Conservation (phyloP, 2,888 invertebrate genomes). For the Glyphotaelius pellucidus region DNA sequence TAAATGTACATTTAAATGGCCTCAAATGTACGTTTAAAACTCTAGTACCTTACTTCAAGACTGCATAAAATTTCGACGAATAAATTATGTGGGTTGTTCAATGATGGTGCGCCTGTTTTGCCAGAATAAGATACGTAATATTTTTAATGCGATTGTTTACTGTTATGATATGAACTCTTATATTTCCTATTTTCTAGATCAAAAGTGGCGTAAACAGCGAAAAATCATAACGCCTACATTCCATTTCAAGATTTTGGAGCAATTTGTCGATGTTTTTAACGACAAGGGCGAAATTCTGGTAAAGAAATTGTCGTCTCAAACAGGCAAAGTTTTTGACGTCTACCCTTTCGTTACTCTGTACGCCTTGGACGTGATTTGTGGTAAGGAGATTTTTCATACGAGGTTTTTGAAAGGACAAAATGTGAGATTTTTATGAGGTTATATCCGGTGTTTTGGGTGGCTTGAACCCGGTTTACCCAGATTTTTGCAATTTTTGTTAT, state of each 20-base stretch:
- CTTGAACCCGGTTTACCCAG: not conserved
- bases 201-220: conserved; percentile 56
- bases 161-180: not conserved
- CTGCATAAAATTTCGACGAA: too few relatives aligned
- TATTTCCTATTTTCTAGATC: conserved; percentile 25
- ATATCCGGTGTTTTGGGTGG: not conserved
- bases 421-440: not conserved
- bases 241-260: conserved; percentile 60
- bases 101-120: too few relatives aligned
- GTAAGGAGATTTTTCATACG: conserved; percentile 68
- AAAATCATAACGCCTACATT: conserved; percentile 63
- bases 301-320: conserved; percentile 46
- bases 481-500: not conserved
- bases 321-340: conserved; percentile 70
- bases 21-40: too few relatives aligned
- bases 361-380: conserved; percentile 77
- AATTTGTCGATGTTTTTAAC: conserved; percentile 53
- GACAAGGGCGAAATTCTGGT: conserved; percentile 58
- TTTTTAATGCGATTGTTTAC: not conserved
- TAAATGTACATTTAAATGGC: too few relatives aligned
- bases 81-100: too few relatives aligned
- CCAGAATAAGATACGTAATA: not conserved
- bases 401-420: not conserved
- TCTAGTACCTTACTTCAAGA: too few relatives aligned
- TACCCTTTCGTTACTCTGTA: conserved; percentile 74